Percentiles rank a stretch among this genome's conserved stretches.
phyloP scores from a whole-genome alignment of 2,113 vertebrate genomes.

The Spermophilus dauricus region DNA sequence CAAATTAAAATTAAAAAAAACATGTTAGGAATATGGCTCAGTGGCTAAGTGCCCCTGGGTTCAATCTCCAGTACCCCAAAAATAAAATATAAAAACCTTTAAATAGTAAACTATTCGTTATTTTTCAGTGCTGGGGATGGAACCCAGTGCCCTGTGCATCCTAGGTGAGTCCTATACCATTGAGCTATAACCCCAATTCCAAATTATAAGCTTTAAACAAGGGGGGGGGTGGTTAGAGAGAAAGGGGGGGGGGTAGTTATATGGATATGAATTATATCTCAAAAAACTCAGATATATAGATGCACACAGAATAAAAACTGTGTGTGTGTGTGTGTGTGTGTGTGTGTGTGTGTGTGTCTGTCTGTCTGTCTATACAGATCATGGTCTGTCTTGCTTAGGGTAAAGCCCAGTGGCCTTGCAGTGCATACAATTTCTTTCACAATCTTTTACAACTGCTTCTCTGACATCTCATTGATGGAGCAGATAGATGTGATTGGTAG shows the following conservation, averaged over 20 bases:
- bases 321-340: no score
- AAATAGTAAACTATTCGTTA: not conserved
- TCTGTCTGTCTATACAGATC: not conserved
- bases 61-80: no score
- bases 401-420: not conserved
- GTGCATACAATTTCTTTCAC: fast-evolving
- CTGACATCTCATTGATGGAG: not conserved
- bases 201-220: not conserved
- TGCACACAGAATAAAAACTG: not conserved
- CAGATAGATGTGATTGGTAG: no score
- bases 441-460: not conserved
- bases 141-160: not conserved
- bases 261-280: not conserved
- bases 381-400: not conserved
- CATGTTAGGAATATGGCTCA: no score
- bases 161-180: not conserved
- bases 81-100: not conserved
- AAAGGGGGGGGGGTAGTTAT: not conserved
- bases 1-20: no score
- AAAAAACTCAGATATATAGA: not conserved
- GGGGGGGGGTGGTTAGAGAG: not conserved
- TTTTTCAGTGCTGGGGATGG: not conserved
- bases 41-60: no score
- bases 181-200: no score
- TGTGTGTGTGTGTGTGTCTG: no score